A percentile compares a stretch with the other conserved stretches of the same genome.
These are phyloP conservation scores for Rhinolophus ferrumequinum DNA, from an alignment of 2,113 vertebrate genomes.

Conservation along the genomic window DNA sequence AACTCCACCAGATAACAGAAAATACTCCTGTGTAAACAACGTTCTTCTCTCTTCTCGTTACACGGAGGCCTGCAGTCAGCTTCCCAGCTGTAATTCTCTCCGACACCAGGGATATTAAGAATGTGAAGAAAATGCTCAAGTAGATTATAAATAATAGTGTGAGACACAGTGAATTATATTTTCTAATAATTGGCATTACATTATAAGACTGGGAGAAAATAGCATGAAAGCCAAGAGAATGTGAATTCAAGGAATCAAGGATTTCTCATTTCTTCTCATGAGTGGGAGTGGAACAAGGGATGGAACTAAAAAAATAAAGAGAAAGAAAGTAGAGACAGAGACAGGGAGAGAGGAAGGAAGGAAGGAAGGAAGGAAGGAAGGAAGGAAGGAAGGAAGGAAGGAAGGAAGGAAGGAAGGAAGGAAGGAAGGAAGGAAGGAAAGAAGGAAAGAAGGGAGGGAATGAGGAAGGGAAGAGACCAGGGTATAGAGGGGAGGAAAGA, in stretches of 20 bases:
- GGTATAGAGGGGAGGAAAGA: accelerated
- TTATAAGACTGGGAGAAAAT: background rate
- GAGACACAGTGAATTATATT: constrained; percentile 65
- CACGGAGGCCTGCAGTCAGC: constrained; percentile 50
- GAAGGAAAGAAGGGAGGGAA: too few species aligned
- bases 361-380: background rate
- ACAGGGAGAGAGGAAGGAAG: too few species aligned
- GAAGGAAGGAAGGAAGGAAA: background rate
- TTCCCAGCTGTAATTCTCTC: constrained; percentile 52
- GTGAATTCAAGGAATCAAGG: background rate
- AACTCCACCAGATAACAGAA: constrained; percentile 18
- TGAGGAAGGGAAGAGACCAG: too few species aligned
- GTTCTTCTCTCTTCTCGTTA: constrained; percentile 20
- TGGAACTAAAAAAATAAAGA: background rate
- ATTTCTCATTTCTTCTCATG: background rate
- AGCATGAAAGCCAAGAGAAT: constrained; percentile 50
- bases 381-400: too few species aligned
- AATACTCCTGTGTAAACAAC: constrained; percentile 33
- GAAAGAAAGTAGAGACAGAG: background rate
- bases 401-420: too few species aligned
- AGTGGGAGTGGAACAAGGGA: background rate
- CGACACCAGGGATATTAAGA: constrained; percentile 62
- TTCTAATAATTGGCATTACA: constrained; percentile 71
- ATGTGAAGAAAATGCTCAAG: background rate
- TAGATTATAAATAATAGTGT: constrained; percentile 62